Percentiles rank a stretch among this genome's conserved stretches.
phyloP scores from a whole-genome alignment of 2,113 vertebrate species.

The Phalacrocorax aristotelis region DNA sequence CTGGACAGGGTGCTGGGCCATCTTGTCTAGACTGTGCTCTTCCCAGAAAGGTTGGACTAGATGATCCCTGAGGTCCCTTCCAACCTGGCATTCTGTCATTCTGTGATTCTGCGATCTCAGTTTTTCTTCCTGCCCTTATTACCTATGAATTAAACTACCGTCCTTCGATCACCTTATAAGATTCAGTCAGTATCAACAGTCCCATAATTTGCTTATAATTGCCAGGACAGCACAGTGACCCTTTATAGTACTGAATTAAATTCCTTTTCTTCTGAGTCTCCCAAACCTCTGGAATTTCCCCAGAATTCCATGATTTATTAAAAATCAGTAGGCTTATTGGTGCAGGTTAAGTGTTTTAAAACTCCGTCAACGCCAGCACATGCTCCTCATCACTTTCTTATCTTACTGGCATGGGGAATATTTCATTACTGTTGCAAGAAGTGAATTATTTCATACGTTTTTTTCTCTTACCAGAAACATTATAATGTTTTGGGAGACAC shows the following conservation, averaged over 20 bases:
- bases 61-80: too few species aligned
- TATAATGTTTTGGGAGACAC: not conserved
- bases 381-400: conserved; percentile 46
- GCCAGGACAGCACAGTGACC: not conserved
- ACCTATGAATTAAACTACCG: not conserved
- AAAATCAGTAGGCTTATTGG: conserved; percentile 30
- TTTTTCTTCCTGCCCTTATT: not conserved
- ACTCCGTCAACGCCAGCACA: not conserved
- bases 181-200: not conserved
- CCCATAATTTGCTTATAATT: not conserved
- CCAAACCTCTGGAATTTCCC: conserved; percentile 32
- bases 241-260: not conserved
- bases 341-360: conserved; percentile 7
- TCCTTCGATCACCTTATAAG: not conserved
- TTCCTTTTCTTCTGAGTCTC: conserved; percentile 2
- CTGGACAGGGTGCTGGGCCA: too few species aligned
- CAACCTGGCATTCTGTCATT: too few species aligned
- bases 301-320: conserved; percentile 44
- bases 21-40: too few species aligned
- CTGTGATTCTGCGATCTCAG: not conserved
- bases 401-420: conserved; percentile 44
- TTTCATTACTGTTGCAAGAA: conserved; percentile 41
- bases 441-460: not conserved
- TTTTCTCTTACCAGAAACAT: not conserved
- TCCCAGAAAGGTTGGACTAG: too few species aligned